Conservation (phyloP, 2,888 invertebrate species). For the Melikaiella ostensackeni region DNA sequence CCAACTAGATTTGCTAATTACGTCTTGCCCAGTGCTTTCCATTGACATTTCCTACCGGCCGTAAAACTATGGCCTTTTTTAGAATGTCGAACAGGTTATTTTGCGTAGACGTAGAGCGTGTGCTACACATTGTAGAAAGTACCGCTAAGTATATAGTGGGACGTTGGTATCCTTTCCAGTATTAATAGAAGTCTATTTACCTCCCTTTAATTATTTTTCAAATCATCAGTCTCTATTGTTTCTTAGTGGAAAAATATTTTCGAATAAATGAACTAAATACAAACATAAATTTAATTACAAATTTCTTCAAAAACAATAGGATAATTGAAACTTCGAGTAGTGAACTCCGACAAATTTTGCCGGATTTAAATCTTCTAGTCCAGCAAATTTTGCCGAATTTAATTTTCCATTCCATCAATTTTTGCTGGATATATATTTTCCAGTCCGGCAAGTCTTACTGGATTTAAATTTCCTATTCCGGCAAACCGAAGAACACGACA, state of each 20-base stretch:
- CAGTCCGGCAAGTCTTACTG: no score
- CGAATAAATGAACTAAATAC: neutral
- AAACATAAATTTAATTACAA: no score
- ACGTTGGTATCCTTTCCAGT: neutral
- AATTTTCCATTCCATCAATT: no score
- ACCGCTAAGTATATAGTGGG: neutral
- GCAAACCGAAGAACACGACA: no score
- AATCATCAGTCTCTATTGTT: neutral
- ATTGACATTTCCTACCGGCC: slow-evolving; percentile 16
- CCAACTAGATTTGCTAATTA: slow-evolving; percentile 17
- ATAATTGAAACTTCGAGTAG: no score
- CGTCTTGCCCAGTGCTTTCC: neutral
- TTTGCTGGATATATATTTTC: no score
- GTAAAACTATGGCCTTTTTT: slow-evolving; percentile 13
- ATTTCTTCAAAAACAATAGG: no score
- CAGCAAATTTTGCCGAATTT: no score
- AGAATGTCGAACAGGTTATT: slow-evolving; percentile 6
- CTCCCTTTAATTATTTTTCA: neutral
- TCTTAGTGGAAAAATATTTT: neutral
- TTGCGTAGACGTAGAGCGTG: slow-evolving; percentile 5
- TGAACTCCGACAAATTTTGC: no score
- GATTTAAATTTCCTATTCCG: no score
- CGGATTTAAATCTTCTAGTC: no score
- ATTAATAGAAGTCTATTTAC: neutral
- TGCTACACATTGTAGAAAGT: slow-evolving; percentile 14